phyloP scores from a whole-genome alignment of 2,888 invertebrate genomes.

The Andrena hattorfiana region DNA sequence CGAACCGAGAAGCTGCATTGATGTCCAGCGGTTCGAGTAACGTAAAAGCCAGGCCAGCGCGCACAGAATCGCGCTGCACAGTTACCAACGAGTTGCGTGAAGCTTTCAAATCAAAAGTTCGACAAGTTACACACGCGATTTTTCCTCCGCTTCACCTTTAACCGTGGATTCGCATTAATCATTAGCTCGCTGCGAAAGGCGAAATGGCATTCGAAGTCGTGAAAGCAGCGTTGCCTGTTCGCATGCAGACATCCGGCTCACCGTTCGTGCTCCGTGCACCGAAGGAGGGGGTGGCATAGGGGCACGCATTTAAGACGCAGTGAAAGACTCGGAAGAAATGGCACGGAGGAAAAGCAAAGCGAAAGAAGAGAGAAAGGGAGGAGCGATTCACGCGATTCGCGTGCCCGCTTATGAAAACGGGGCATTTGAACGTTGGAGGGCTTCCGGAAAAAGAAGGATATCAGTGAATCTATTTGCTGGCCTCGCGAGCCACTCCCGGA shows the following conservation, averaged over 20 bases:
- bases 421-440: constrained; percentile 68
- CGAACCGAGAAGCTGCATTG: constrained; percentile 13
- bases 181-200: constrained; percentile 39
- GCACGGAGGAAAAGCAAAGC: constrained; percentile 20
- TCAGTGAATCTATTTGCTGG: constrained; percentile 82
- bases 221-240: constrained; percentile 28
- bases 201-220: constrained; percentile 36
- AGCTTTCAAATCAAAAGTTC: constrained; percentile 60
- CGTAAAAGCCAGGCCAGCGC: constrained; percentile 13
- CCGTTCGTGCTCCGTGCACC: constrained; percentile 7
- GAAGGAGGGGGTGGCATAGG: constrained; percentile 4
- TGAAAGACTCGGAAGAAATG: constrained; percentile 51
- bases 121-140: constrained; percentile 29
- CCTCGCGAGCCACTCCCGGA: constrained; percentile 70
- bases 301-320: constrained; percentile 55
- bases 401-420: constrained; percentile 72
- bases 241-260: constrained; percentile 10
- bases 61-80: constrained; percentile 42
- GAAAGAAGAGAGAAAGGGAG: constrained; percentile 22
- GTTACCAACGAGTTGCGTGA: constrained; percentile 26
- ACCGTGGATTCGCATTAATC: constrained; percentile 65
- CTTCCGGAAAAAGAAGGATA: constrained; percentile 73
- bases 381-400: constrained; percentile 68
- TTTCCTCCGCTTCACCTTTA: constrained; percentile 25
- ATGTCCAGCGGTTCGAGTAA: constrained; percentile 15